A percentile compares a stretch with the other conserved stretches of the same genome.
These are phyloP conservation scores for Microcebus murinus DNA, from an alignment of 2,113 vertebrate genomes.

Conservation along the genomic window DNA sequence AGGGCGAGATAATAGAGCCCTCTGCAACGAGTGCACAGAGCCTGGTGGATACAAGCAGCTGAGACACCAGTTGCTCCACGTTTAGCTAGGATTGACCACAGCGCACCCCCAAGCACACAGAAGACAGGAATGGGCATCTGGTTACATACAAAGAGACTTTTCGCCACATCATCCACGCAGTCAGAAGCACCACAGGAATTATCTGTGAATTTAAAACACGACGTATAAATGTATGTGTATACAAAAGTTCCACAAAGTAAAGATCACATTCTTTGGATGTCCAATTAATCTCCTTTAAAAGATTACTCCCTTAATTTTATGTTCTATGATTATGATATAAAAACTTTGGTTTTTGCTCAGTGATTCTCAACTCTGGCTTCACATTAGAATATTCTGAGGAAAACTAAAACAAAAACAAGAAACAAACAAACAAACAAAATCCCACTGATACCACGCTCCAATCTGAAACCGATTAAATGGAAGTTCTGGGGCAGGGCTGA, in stretches of 20 bases:
- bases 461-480: not conserved
- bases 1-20: not conserved
- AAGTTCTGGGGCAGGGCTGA: not conserved
- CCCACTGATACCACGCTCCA: not conserved
- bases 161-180: not conserved
- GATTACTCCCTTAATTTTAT: not conserved
- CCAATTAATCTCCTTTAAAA: not conserved
- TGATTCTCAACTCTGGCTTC: conserved; percentile 15
- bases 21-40: not conserved
- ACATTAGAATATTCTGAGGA: not conserved
- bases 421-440: not conserved
- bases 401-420: not conserved
- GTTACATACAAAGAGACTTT: not conserved
- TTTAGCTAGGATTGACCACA: not conserved
- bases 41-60: not conserved
- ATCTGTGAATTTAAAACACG: not conserved
- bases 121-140: not conserved
- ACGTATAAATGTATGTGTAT: not conserved
- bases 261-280: not conserved
- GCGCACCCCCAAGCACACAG: not conserved
- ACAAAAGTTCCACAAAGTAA: not conserved
- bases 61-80: not conserved
- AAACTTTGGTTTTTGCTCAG: not conserved
- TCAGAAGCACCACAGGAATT: not conserved
- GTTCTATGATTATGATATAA: not conserved